Evolutionary conservation across 2,797 vertebrate species (phyloP).

Genomic region (Takifugu rubripes): DNA sequence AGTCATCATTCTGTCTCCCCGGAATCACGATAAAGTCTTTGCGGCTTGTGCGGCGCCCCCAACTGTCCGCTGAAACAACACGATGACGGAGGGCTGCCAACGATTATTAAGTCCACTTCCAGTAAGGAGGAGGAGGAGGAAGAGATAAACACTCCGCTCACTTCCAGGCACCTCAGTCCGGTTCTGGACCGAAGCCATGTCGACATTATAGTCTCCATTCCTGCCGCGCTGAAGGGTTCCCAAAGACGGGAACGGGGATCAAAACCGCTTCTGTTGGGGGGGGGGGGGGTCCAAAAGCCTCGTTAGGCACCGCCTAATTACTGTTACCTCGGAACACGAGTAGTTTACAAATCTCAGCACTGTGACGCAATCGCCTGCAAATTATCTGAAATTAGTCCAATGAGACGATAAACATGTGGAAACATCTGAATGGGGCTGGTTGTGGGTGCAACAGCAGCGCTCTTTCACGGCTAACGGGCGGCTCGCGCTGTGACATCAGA

Average conservation of each 20-base stretch:
- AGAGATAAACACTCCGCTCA: constrained; percentile 11
- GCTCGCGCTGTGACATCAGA: constrained; percentile 22
- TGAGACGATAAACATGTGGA: constrained; percentile 27
- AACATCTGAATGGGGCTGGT: constrained; percentile 17
- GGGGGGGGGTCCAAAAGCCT: background rate
- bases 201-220: constrained; percentile 7
- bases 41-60: constrained; percentile 19
- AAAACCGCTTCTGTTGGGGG: too few species aligned
- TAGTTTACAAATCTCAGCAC: constrained; percentile 6
- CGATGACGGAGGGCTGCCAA: constrained; percentile 45
- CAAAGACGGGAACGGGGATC: too few species aligned
- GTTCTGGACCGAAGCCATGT: constrained; percentile 27
- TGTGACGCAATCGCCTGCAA: constrained; percentile 5
- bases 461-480: constrained; percentile 27
- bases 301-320: background rate
- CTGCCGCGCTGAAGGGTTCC: background rate
- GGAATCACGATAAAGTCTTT: too few species aligned
- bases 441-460: constrained; percentile 31
- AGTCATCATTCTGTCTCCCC: background rate
- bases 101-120: constrained; percentile 49
- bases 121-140: constrained; percentile 52
- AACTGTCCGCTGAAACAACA: constrained; percentile 10
- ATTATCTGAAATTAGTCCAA: background rate
- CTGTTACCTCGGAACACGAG: constrained; percentile 1
- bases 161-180: constrained; percentile 43